A percentile compares a stretch with the other conserved stretches of the same genome.
These are phyloP conservation scores for Rhopilema esculentum DNA, from an alignment of 30 jellyfish, hydroid and myxozoan genomes.

Conservation along the genomic window DNA sequence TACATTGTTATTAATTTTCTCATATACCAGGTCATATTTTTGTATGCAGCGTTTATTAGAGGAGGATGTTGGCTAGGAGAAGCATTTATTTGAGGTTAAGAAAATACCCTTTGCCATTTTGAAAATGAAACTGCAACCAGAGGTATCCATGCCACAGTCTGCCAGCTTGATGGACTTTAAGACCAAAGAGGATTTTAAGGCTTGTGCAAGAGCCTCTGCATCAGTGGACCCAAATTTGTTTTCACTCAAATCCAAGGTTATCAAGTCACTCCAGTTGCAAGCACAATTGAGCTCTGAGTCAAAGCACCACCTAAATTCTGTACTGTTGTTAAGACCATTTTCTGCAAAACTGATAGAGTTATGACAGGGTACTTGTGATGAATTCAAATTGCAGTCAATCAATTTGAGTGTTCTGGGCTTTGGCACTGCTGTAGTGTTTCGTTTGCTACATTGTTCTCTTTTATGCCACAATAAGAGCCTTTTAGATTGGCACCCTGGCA, in stretches of 20 bases:
- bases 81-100: too few species aligned
- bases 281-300: neutral
- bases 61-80: too few species aligned
- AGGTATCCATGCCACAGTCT: conserved; percentile 8
- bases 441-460: conserved; percentile 2
- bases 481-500: conserved; percentile 3
- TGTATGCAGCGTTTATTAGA: too few species aligned
- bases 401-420: conserved; percentile 6
- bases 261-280: conserved; percentile 14
- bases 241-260: conserved; percentile 8
- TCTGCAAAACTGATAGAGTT: neutral
- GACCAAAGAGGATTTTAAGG: neutral
- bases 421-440: conserved; percentile 1
- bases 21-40: too few species aligned
- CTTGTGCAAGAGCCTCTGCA: conserved; percentile 29
- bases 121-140: conserved; percentile 6
- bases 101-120: conserved; percentile 11
- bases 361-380: neutral
- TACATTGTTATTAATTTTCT: too few species aligned
- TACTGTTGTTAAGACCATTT: neutral
- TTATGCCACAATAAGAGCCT: conserved; percentile 24
- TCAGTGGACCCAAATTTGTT: neutral
- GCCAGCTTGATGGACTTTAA: neutral
- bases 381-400: conserved; percentile 16
- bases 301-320: conserved; percentile 12